phyloP scores from a whole-genome alignment of 2,113 vertebrate genomes.

The Suricata suricatta region DNA sequence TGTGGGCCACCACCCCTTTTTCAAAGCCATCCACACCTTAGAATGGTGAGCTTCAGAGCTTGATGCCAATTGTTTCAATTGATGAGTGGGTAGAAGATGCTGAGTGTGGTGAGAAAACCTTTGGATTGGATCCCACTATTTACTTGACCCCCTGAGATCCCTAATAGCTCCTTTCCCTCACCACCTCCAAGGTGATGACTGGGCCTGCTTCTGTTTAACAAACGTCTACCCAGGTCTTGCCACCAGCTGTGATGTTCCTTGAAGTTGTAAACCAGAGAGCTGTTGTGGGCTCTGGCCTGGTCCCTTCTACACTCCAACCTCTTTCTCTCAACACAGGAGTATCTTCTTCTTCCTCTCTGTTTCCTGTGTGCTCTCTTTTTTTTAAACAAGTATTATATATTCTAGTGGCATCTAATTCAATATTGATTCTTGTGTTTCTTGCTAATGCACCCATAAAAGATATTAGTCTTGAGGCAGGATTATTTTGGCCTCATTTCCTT shows the following conservation, averaged over 20 bases:
- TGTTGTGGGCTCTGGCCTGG: constrained; percentile 8
- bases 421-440: constrained; percentile 85
- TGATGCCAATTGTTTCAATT: background rate
- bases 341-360: background rate
- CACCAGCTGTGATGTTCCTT: background rate
- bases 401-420: constrained; percentile 85
- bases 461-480: constrained; percentile 81
- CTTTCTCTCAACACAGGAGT: constrained; percentile 9
- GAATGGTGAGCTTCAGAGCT: background rate
- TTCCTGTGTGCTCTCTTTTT: constrained; percentile 63
- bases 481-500: constrained; percentile 63
- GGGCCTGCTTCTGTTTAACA: constrained; percentile 52
- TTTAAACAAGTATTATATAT: constrained; percentile 85
- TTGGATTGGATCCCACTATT: background rate
- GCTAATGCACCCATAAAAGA: constrained; percentile 87
- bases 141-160: constrained; percentile 5
- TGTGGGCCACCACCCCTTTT: background rate
- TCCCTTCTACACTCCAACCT: background rate
- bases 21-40: background rate
- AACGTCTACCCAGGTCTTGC: constrained; percentile 48
- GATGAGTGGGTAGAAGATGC: background rate
- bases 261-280: constrained; percentile 37
- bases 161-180: background rate
- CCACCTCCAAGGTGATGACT: background rate
- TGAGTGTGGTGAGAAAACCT: constrained; percentile 9